Conservation (phyloP, 2,888 invertebrate species). For the Eurytoma adleriae region DNA sequence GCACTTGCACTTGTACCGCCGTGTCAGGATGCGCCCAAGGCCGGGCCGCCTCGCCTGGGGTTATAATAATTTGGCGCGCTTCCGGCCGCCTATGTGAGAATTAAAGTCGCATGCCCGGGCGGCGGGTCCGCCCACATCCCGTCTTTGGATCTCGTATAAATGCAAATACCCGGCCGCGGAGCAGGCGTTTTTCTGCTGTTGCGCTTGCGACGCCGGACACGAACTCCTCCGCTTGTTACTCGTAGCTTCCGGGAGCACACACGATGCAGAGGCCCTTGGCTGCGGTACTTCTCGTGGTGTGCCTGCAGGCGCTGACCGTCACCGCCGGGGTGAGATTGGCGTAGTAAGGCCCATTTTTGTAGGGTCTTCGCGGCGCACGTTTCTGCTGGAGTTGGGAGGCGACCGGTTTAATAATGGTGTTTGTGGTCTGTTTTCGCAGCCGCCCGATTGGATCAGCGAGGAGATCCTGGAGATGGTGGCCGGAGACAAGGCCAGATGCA, state of each 20-base stretch:
- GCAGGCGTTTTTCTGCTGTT: not conserved
- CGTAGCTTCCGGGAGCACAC: not conserved
- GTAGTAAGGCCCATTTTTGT: not conserved
- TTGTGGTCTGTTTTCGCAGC: conserved; percentile 59
- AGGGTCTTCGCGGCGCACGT: too few relatives aligned
- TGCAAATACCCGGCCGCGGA: not conserved
- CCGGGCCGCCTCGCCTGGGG: not conserved
- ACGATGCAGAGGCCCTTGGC: conserved; percentile 2
- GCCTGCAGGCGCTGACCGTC: conserved; percentile 23
- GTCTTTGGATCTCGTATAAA: conserved; percentile 56
- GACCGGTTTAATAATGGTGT: not conserved
- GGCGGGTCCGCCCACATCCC: conserved; percentile 70
- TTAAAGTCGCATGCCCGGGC: conserved; percentile 20
- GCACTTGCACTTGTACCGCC: conserved; percentile 20
- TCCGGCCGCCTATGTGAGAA: not conserved
- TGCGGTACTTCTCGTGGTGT: not conserved
- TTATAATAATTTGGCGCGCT: conserved; percentile 57
- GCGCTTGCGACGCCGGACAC: not conserved
- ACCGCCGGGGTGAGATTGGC: conserved; percentile 40
- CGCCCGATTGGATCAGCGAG: conserved; percentile 68
- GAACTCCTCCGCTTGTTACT: too few relatives aligned
- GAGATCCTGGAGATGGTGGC: conserved; percentile 70
- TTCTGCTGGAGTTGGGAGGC: not conserved
- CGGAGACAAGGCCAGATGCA: conserved; percentile 70
- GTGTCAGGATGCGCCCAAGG: conserved; percentile 12